Percentiles rank a stretch among this genome's conserved stretches.
Evolutionary conservation across 2,797 vertebrate genomes (phyloP).

Genomic region (Trematomus bernacchii): DNA sequence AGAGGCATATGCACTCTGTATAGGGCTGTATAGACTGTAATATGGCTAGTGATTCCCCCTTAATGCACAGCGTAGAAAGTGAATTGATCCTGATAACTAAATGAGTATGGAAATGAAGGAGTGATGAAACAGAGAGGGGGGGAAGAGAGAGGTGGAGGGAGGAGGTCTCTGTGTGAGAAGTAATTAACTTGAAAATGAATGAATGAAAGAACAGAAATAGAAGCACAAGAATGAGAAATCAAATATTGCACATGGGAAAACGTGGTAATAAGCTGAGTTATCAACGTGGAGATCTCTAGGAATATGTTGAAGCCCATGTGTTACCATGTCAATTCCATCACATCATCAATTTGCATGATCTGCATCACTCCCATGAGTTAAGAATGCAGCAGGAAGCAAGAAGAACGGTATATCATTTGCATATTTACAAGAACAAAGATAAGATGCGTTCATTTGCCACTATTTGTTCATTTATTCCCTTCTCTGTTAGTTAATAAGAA

Average conservation of each 20-base stretch:
- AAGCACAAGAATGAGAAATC: background rate
- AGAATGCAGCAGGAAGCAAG: background rate
- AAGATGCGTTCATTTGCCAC: background rate
- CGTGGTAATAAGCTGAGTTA: background rate
- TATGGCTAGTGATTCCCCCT: background rate
- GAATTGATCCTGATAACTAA: slow-evolving; percentile 6
- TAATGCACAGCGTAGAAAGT: background rate
- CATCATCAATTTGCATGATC: background rate
- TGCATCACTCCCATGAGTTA: background rate
- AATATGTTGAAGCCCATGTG: background rate
- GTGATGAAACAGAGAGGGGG: background rate
- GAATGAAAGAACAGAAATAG: background rate
- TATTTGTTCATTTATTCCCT: too few relatives aligned
- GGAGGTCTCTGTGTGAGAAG: background rate
- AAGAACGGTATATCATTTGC: too few relatives aligned
- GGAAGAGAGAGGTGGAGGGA: background rate
- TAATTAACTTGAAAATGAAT: background rate
- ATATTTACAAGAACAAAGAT: background rate
- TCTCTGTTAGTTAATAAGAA: too few relatives aligned
- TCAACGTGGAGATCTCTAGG: too few relatives aligned
- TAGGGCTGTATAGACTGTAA: background rate
- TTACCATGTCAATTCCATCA: background rate
- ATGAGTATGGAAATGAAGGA: slow-evolving; percentile 6
- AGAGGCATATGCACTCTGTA: background rate
- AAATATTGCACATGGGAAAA: background rate